phyloP scores from a whole-genome alignment of 2,888 invertebrate genomes.

The Anoplius nigerrimus region DNA sequence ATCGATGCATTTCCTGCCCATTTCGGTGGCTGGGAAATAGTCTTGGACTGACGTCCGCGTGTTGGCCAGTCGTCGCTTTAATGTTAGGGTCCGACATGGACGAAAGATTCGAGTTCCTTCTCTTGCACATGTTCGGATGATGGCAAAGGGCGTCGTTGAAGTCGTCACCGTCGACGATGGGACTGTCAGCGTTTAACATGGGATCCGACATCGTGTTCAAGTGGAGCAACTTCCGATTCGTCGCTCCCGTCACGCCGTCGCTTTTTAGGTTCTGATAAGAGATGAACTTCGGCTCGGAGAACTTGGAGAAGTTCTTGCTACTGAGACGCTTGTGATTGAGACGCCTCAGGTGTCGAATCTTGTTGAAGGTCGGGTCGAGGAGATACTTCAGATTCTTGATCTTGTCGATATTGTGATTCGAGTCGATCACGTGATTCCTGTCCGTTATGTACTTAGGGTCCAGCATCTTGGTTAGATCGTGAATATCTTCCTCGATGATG shows the following conservation, averaged over 20 bases:
- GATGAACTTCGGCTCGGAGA: slow-evolving; percentile 64
- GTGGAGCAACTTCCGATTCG: slow-evolving; percentile 53
- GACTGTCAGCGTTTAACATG: slow-evolving; percentile 56
- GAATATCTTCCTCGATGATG: slow-evolving; percentile 67
- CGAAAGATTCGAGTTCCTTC: slow-evolving; percentile 61
- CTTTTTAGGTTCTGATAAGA: slow-evolving; percentile 70
- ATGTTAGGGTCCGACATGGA: slow-evolving; percentile 71
- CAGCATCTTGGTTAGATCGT: slow-evolving; percentile 69
- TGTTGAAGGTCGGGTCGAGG: slow-evolving; percentile 69
- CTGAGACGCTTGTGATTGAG: slow-evolving; percentile 62
- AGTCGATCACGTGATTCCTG: slow-evolving; percentile 67
- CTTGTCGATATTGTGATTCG: slow-evolving; percentile 71
- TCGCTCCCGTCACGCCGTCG: slow-evolving; percentile 36
- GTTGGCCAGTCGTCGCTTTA: slow-evolving; percentile 48
- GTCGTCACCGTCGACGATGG: slow-evolving; percentile 35
- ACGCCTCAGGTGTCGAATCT: slow-evolving; percentile 65
- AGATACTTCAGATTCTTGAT: slow-evolving; percentile 68
- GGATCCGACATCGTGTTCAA: slow-evolving; percentile 70
- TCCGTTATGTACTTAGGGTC: slow-evolving; percentile 68
- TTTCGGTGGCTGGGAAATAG: slow-evolving; percentile 32
- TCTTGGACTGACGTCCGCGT: slow-evolving; percentile 42
- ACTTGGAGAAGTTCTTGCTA: slow-evolving; percentile 52
- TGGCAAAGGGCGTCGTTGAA: slow-evolving; percentile 39
- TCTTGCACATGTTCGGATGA: slow-evolving; percentile 35
- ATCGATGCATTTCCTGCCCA: slow-evolving; percentile 37